A percentile compares a stretch with the other conserved stretches of the same genome.
phyloP scores from a whole-genome alignment of 1,140 invertebrate genomes.

The Pachypsylla venusta region DNA sequence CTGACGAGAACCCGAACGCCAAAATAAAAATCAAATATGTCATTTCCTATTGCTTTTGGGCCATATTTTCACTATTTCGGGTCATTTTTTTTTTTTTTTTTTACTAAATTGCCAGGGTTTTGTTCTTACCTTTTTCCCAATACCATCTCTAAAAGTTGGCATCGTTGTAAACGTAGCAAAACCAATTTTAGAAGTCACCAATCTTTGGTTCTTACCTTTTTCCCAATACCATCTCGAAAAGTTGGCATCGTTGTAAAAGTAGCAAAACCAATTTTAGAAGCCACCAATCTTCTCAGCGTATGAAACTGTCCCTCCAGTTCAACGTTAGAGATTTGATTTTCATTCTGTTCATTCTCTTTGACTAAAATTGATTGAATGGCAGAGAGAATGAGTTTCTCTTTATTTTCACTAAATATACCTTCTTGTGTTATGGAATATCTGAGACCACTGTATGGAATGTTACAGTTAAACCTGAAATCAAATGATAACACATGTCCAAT shows the following conservation, averaged over 20 bases:
- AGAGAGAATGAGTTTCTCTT: constrained; percentile 83
- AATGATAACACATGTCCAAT: too few relatives aligned
- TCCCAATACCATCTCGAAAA: constrained; percentile 87
- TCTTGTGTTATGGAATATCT: constrained; percentile 92
- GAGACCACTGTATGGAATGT: constrained; percentile 93
- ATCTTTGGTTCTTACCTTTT: constrained; percentile 43
- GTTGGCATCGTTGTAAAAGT: constrained; percentile 82
- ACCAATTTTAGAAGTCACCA: constrained; percentile 94
- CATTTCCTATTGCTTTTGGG: too few relatives aligned
- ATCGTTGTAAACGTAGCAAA: constrained; percentile 90
- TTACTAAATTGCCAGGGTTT: too few relatives aligned
- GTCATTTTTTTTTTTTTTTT: too few relatives aligned
- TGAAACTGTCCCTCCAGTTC: constrained; percentile 90
- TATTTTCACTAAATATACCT: constrained; percentile 95
- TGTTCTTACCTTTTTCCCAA: constrained; percentile 22
- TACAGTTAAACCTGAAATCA: constrained; percentile 75
- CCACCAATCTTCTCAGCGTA: constrained; percentile 77
- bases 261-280: constrained; percentile 93
- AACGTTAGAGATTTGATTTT: constrained; percentile 35
- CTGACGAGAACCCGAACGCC: too few relatives aligned
- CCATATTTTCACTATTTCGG: too few relatives aligned
- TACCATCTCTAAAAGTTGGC: constrained; percentile 28
- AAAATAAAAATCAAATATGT: too few relatives aligned
- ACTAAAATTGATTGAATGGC: constrained; percentile 61
- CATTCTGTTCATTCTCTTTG: constrained; percentile 47